Percentiles rank a stretch among this genome's conserved stretches.
Conservation (phyloP, 2,888 invertebrate genomes). For the Sarcophaga rosellei region DNA sequence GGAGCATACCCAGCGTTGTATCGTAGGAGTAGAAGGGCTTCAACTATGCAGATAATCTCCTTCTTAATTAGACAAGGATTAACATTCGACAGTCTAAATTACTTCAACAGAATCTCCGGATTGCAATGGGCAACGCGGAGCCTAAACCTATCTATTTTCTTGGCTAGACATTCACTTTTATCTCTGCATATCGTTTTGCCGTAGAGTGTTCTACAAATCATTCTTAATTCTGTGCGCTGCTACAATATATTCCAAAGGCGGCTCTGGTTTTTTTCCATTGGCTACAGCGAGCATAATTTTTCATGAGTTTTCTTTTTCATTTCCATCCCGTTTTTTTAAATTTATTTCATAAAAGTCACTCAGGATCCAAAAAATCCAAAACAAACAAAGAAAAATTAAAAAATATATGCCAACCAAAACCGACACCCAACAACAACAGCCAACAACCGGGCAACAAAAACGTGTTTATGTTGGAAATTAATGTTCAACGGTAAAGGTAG, state of each 20-base stretch:
- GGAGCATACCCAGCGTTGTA: too few relatives aligned
- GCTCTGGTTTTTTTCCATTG: not conserved
- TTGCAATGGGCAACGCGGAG: too few relatives aligned
- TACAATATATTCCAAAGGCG: not conserved
- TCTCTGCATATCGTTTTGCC: too few relatives aligned
- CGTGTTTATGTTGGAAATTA: constrained; percentile 36
- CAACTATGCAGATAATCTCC: too few relatives aligned
- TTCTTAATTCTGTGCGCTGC: not conserved
- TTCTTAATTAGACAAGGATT: too few relatives aligned
- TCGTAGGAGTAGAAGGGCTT: too few relatives aligned
- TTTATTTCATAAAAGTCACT: constrained; percentile 25
- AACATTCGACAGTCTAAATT: too few relatives aligned
- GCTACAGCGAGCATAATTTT: not conserved
- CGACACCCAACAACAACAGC: not conserved
- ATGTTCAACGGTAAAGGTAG: constrained; percentile 14
- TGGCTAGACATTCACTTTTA: too few relatives aligned
- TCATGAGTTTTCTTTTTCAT: not conserved
- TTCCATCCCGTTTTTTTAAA: not conserved
- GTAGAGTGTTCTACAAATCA: not conserved
- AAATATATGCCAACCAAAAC: not conserved
- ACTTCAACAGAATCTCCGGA: too few relatives aligned
- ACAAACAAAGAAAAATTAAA: not conserved
- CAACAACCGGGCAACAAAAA: constrained; percentile 1
- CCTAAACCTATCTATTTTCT: too few relatives aligned
- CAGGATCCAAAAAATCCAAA: not conserved